Base-by-base conservation (phyloP, 2,888 invertebrate genomes). In the Hypomecis punctinalis region DNA sequence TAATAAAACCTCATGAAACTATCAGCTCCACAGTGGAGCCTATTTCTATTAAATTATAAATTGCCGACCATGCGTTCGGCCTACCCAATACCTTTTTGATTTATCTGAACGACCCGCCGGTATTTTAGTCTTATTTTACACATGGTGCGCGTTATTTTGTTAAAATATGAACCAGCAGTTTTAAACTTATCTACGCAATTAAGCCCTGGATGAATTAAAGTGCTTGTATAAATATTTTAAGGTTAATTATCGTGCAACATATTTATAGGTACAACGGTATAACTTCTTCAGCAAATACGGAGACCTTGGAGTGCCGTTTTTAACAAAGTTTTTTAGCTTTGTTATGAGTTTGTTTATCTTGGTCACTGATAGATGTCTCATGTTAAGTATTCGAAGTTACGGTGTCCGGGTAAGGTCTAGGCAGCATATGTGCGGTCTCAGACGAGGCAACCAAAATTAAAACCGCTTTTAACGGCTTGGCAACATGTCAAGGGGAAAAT, bases 11-110 rank as follows among this genome's bases (percentile, higher is more conserved):
- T 54, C 61, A 57, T 51, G 67, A 69, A 71, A 73, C 71, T 71
- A 73, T 70, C 68, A 67, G 42, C 49, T 59, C 55, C 63, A 68
- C 56, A 59, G 55, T 36, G 53, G 66, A 69, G 56, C 69, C 69
- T 70, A 71, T 73, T 69, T 71, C 72, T 71, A 73, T 71, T 71
- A 71, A 73, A 73, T 73, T 73, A 73, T 73, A 73, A 73, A 73
- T 71, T 73, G 73, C 69, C 53, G 60, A 57, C 66, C 69, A 67
- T 68, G 69, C 71, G 72, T 68, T 63, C 68, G 61, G 56, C 69
- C 66, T 59, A 46, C 62, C 69, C 71, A 69, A 71, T 73, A 73
- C 73, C 71, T 70, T 68, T 68, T 68, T 71, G 73, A 73, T 73
- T 73, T 73, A 73, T 71, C 61, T 52, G 42, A 42, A 66, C 60